Evolutionary conservation across 2,797 vertebrate species (phyloP), one percentile per base, ranked within the genome.

Genomic region (Notolabrus celidotus): DNA sequence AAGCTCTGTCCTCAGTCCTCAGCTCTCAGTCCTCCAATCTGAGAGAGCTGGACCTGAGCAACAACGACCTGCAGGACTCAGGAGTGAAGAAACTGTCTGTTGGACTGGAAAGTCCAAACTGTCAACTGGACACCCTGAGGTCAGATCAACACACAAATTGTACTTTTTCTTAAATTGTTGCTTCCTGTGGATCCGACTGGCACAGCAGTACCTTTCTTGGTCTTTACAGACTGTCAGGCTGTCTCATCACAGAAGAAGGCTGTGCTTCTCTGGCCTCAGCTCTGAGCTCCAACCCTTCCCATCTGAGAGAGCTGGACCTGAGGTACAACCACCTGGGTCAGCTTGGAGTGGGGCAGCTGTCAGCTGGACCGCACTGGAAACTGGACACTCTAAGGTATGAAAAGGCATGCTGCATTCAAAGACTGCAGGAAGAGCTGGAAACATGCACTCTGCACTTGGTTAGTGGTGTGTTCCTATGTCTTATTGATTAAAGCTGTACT

Each of bases 311-410:
- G 14, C 56, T 59, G 41, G 56, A 59, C 41, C 56, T 59, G 42
- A 46, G 42, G 42, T 59, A 60, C 57, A 60, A 60, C 1, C n/a
- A 60, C 36, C 43, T 57, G 47, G 43, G 57, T 47, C 57, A n/a
- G 14, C 47, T 43, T 1, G 57, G 43, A 23, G 20, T 25, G 10
- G 14, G 8, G 15, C 19, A 4, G 15, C 57, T 47, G 1, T 51
- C 27, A 0, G 39, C 25, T 33, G 47, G 25, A 31, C 60, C 29
- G 25, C 20, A 19, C 20, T 23, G n/a, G n/a, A 51, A 22, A 10
- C 34, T 62, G 34, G 19, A 51, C 17, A 62, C 36, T 17, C n/a
- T 52, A 3, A 31, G 3, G 60, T 63, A 31, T 19, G 29, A 10
- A 29, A 7, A 42, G n/a, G n/a, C n/a, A n/a, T n/a, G n/a, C n/a